Percentiles rank a stretch among this genome's conserved stretches.
phyloP scores from a whole-genome alignment of 2,888 invertebrate genomes.

The Cephalotes varians region DNA sequence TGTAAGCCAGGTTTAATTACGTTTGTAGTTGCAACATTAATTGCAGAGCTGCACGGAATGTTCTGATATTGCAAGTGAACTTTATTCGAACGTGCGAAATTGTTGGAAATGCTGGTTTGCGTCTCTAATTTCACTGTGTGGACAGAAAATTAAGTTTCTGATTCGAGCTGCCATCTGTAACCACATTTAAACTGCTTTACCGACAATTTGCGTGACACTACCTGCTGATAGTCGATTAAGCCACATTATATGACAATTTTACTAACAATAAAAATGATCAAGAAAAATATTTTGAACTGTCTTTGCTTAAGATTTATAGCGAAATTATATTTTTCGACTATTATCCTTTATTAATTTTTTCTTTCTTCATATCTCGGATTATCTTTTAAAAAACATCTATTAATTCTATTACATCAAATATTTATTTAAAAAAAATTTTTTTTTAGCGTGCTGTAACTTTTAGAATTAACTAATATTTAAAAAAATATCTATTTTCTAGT shows the following conservation, averaged over 20 bases:
- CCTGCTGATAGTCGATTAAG: conserved; percentile 48
- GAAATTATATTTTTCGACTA: background rate
- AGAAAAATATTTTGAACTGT: background rate
- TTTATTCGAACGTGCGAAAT: conserved; percentile 33
- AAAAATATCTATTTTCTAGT: background rate
- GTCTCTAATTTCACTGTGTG: conserved; percentile 43
- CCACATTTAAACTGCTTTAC: conserved; percentile 66
- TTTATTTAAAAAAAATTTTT: background rate
- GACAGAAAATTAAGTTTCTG: conserved; percentile 42
- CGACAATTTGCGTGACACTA: conserved; percentile 57
- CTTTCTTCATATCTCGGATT: background rate
- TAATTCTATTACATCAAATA: background rate
- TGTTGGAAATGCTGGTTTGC: conserved; percentile 28
- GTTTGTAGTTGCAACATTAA: conserved; percentile 41
- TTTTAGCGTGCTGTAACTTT: background rate
- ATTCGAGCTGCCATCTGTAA: conserved; percentile 75
- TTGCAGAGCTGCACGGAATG: conserved; percentile 33
- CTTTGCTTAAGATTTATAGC: too few species aligned
- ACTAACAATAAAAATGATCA: background rate
- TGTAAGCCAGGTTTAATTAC: conserved; percentile 37
- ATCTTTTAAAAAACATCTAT: background rate
- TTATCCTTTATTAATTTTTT: background rate
- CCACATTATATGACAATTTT: background rate
- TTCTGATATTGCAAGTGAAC: conserved; percentile 44
- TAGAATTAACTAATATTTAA: background rate